phyloP scores from a whole-genome alignment of 2,797 vertebrate genomes.

The Aphelocoma californica region DNA sequence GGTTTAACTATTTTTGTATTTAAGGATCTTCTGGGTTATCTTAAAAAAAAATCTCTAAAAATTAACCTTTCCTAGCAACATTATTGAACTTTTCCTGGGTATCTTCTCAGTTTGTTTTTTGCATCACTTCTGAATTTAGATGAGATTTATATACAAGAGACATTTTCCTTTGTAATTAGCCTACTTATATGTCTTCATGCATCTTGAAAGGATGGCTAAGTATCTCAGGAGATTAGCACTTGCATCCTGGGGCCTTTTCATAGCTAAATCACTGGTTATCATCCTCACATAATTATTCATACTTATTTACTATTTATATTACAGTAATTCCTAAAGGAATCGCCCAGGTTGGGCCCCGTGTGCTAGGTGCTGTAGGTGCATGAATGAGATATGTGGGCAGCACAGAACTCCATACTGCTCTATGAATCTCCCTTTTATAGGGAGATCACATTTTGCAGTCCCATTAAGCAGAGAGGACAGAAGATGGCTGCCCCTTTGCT shows the following conservation, averaged over 20 bases:
- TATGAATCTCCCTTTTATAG: background rate
- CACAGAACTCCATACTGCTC: background rate
- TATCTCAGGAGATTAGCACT: constrained; percentile 44
- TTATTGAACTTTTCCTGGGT: constrained; percentile 35
- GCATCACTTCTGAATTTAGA: constrained; percentile 49
- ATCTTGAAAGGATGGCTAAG: constrained; percentile 52
- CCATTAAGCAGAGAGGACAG: background rate
- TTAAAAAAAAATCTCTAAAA: background rate
- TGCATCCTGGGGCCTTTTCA: constrained; percentile 28
- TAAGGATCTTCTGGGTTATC: constrained; percentile 15
- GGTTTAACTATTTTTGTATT: constrained; percentile 21
- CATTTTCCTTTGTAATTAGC: constrained; percentile 62
- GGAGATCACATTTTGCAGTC: background rate
- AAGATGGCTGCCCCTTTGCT: background rate
- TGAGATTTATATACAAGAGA: constrained; percentile 42
- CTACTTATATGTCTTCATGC: constrained; percentile 40
- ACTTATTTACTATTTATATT: constrained; percentile 62
- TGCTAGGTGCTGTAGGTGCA: background rate
- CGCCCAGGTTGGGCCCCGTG: background rate
- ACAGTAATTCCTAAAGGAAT: background rate
- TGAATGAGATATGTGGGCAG: background rate
- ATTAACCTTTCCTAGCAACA: constrained; percentile 18
- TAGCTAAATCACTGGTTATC: constrained; percentile 42
- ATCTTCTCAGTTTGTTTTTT: constrained; percentile 35
- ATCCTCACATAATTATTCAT: constrained; percentile 53